Conservation (phyloP, 1,140 invertebrate species). For the Pollicipes pollicipes region DNA sequence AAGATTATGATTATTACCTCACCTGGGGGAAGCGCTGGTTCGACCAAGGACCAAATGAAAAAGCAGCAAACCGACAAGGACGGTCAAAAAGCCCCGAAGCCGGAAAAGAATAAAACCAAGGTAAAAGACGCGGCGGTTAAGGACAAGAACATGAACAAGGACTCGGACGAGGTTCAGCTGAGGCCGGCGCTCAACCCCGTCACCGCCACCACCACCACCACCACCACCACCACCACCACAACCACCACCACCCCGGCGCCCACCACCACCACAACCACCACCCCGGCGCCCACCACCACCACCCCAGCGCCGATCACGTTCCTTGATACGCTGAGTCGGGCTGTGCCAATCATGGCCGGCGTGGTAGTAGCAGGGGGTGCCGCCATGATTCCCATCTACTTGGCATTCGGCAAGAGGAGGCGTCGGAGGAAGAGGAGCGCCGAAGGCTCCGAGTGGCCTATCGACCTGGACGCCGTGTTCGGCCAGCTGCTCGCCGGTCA, state of each 20-base stretch:
- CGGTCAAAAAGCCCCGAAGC: not conserved
- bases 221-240: not conserved
- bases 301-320: not conserved
- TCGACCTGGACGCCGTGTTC: not conserved
- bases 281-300: not conserved
- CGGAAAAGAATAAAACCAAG: not conserved
- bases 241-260: not conserved
- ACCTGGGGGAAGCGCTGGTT: not conserved
- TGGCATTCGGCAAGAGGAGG: not conserved
- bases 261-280: not conserved
- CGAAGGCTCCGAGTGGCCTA: not conserved
- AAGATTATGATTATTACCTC: not conserved
- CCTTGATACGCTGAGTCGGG: not conserved
- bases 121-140: not conserved
- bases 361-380: too few relatives aligned
- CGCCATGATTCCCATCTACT: too few relatives aligned
- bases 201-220: not conserved
- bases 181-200: not conserved
- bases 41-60: not conserved
- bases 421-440: not conserved
- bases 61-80: not conserved
- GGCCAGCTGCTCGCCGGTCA: not conserved
- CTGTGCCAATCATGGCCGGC: too few relatives aligned
- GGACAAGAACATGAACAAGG: not conserved
- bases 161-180: not conserved